Evolutionary conservation across 2,797 vertebrate species (phyloP), one percentile per base, ranked within the genome.

Genomic region (Sebastiscus albofasciatus): DNA sequence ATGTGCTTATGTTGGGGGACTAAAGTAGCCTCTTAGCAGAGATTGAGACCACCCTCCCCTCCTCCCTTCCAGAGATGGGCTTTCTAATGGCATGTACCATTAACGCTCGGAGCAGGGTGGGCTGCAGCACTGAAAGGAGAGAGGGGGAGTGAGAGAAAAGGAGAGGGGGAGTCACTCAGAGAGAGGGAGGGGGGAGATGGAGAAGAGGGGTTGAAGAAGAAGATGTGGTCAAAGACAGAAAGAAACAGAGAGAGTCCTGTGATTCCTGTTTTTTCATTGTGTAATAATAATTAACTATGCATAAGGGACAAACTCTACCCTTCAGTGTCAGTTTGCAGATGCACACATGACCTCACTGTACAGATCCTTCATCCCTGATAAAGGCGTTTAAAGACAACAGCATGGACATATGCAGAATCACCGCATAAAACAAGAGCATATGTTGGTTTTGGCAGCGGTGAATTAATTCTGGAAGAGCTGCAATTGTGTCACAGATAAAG

Each of bases 81-180:
- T 91, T 91, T 95, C 95, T 93, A 90, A 96, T 93, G 97, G 97
- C 96, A 96, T 94, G 95, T 97, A 97, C 97, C 97, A 97, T 96
- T 96, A 92, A 92, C 90, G 92, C 95, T 91, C 67, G 72, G 94
- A 93, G 95, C 85, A 94, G 87, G 96, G 95, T 96, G 95, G 96
- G 96, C 95, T 96, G 94, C 94, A 86, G 90, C 90, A 92, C 83
- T 85, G 82, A 89, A 72, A 82, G 79, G 73, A 81, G 89, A 90
- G 89, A 68, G 56, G 66, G 72, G 49, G 77, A 29, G 39, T 22
- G 16, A 12, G 79, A 62, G 72, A 73, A 65, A 72, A n/a, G 64
- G 39, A 49, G 83, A 74, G 75, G 79, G 87, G 79, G 4, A 82
- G 52, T 82, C 76, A 56, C 77, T 87, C 76, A 59, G 88, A 80